Evolutionary conservation across 2,797 vertebrate species (phyloP).

Genomic region (Poliocrania exsul): DNA sequence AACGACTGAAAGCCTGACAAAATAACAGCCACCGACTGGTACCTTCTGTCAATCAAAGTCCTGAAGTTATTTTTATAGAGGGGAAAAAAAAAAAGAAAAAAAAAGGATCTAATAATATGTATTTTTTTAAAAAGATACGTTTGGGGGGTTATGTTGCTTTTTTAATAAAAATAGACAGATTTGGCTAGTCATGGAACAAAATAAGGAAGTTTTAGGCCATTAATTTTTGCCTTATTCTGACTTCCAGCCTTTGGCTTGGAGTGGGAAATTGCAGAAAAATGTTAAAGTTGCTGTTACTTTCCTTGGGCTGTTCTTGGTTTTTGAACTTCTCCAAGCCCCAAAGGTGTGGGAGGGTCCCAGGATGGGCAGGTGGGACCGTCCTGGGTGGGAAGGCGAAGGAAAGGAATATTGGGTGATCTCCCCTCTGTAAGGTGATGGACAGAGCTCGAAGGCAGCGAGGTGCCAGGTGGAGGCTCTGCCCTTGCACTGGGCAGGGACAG

Average conservation of each 20-base stretch:
- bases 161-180: slow-evolving; percentile 32
- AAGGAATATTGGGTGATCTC: background rate
- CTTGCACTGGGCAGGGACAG: background rate
- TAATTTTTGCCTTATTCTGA: slow-evolving; percentile 47
- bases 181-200: slow-evolving; percentile 36
- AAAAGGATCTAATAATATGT: slow-evolving; percentile 51
- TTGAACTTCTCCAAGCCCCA: background rate
- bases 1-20: background rate
- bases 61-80: slow-evolving; percentile 68
- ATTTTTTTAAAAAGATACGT: slow-evolving; percentile 56
- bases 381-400: background rate
- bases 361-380: background rate
- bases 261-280: background rate
- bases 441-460: background rate
- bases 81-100: background rate
- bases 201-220: background rate
- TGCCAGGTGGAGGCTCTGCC: background rate
- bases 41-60: slow-evolving; percentile 48
- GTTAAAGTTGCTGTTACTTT: background rate
- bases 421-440: slow-evolving; percentile 13
- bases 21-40: background rate
- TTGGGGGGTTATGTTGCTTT: slow-evolving; percentile 49
- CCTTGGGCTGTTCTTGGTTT: background rate
- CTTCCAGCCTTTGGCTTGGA: background rate
- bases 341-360: background rate